Conservation (phyloP, 1,140 invertebrate species). For the Sinella curviseta region DNA sequence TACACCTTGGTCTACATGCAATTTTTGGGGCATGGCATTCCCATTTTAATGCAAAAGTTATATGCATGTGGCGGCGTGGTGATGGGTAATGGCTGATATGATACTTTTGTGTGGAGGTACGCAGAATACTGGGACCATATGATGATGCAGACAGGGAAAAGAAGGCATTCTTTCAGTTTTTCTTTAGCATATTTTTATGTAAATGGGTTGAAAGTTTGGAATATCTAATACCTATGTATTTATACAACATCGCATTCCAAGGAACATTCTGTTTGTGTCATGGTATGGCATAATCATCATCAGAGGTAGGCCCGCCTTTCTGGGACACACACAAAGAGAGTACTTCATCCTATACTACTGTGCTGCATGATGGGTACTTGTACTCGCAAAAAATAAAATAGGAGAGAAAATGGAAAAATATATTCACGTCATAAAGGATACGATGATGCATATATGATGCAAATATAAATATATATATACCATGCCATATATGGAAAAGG, state of each 20-base stretch:
- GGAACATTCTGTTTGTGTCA: neutral
- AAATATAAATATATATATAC: neutral
- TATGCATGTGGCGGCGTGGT: too few relatives aligned
- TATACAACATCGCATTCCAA: neutral
- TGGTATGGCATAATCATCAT: neutral
- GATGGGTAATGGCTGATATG: too few relatives aligned
- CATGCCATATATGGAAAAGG: too few relatives aligned
- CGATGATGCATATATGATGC: neutral
- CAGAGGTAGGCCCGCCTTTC: neutral
- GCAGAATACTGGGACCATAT: neutral
- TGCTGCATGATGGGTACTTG: neutral
- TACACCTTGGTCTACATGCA: too few relatives aligned
- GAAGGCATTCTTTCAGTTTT: neutral
- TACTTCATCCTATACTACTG: neutral
- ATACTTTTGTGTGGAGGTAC: too few relatives aligned
- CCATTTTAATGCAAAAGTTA: too few relatives aligned
- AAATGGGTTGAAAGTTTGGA: constrained; percentile 6
- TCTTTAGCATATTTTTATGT: constrained; percentile 17
- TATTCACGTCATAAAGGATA: constrained; percentile 2
- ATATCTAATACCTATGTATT: constrained; percentile 1
- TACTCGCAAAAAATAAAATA: neutral
- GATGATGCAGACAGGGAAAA: neutral
- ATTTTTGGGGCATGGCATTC: too few relatives aligned
- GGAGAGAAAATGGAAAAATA: neutral
- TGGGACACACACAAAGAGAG: neutral